A percentile compares a stretch with the other conserved stretches of the same genome.
phyloP scores from a whole-genome alignment of 2,888 invertebrate genomes.

The Drosophila tanythrix region DNA sequence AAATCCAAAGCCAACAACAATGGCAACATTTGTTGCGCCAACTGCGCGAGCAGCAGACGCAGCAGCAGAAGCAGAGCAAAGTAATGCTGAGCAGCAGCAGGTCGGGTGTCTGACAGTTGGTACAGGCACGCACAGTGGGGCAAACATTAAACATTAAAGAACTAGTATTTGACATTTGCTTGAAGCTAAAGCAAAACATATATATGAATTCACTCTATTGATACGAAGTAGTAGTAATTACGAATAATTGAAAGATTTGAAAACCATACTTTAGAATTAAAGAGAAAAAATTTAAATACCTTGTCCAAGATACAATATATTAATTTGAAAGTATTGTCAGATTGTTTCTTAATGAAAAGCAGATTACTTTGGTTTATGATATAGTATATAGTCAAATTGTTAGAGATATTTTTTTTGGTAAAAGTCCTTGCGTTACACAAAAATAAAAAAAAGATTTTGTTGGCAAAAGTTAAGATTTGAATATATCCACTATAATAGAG shows the following conservation, averaged over 20 bases:
- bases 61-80: conserved; percentile 42
- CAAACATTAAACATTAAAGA: too few species aligned
- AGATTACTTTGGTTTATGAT: neutral
- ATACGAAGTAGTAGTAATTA: neutral
- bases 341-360: neutral
- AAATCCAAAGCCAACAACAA: conserved; percentile 46
- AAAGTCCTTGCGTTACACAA: neutral
- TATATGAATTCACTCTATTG: neutral
- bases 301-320: neutral
- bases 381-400: too few species aligned
- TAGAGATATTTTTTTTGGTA: too few species aligned
- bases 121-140: conserved; percentile 1
- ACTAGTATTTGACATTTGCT: neutral
- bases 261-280: neutral
- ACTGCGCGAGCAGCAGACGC: conserved; percentile 12
- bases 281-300: accelerated
- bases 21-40: conserved; percentile 79
- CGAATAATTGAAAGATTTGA: neutral
- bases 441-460: neutral
- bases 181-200: neutral
- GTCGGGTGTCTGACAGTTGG: neutral
- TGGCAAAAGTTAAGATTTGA: too few species aligned
- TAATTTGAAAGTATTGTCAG: too few species aligned
- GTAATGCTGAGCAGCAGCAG: conserved; percentile 50
- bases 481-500: too few species aligned